phyloP scores from a whole-genome alignment of 2,888 invertebrate genomes.

The Idaea dimidiata region DNA sequence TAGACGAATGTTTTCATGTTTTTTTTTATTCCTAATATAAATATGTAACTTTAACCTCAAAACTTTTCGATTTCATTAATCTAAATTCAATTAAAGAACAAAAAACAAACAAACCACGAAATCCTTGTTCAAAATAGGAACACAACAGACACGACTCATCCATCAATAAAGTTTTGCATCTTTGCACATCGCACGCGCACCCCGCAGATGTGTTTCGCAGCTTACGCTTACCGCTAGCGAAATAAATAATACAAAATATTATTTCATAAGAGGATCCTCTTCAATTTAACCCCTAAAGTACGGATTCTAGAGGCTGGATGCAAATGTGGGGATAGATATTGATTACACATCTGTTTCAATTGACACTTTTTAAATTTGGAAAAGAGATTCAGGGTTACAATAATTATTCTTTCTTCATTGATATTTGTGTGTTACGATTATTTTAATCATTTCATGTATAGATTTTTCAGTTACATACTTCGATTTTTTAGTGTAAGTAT shows the following conservation, averaged over 20 bases:
- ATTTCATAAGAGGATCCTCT: not conserved
- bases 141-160: conserved; percentile 29
- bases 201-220: conserved; percentile 57
- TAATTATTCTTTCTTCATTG: no score
- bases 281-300: not conserved
- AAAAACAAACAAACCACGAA: not conserved
- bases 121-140: not conserved
- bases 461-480: no score
- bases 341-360: not conserved
- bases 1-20: no score
- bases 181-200: conserved; percentile 58
- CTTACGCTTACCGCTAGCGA: conserved; percentile 30
- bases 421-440: no score
- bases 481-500: no score
- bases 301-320: not conserved
- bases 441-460: no score
- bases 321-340: not conserved
- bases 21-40: not conserved
- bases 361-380: not conserved
- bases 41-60: not conserved
- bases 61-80: not conserved
- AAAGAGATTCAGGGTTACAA: not conserved
- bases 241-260: conserved; percentile 8
- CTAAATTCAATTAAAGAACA: not conserved
- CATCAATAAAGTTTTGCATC: conserved; percentile 60